Evolutionary conservation across 2,888 invertebrate species (phyloP).

Genomic region (Coronaproctus castanopsis): DNA sequence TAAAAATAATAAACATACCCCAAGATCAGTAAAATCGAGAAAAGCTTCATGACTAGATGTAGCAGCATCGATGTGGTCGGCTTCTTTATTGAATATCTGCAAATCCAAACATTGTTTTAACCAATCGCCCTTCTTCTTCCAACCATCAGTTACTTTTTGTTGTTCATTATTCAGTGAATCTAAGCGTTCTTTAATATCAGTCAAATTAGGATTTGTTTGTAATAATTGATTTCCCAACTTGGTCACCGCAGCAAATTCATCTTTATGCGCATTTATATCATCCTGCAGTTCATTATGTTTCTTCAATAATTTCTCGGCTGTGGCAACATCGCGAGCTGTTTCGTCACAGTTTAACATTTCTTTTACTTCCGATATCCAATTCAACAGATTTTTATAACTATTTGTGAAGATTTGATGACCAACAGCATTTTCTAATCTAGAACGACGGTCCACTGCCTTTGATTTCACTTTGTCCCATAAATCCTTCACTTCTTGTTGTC

Average conservation of each 20-base stretch:
- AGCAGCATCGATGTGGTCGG: slow-evolving; percentile 88
- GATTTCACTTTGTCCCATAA: slow-evolving; percentile 70
- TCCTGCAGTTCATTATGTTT: slow-evolving; percentile 62
- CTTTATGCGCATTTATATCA: slow-evolving; percentile 73
- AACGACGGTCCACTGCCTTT: slow-evolving; percentile 64
- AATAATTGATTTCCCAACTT: slow-evolving; percentile 55
- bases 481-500: slow-evolving; percentile 64
- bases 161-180: slow-evolving; percentile 52
- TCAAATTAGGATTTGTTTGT: slow-evolving; percentile 47
- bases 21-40: slow-evolving; percentile 67
- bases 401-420: slow-evolving; percentile 84
- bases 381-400: slow-evolving; percentile 53
- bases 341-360: slow-evolving; percentile 58
- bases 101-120: slow-evolving; percentile 71
- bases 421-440: slow-evolving; percentile 76
- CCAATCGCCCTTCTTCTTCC: slow-evolving; percentile 68
- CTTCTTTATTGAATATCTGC: slow-evolving; percentile 83
- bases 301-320: slow-evolving; percentile 74
- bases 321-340: slow-evolving; percentile 68
- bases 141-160: slow-evolving; percentile 52
- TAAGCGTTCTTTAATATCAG: slow-evolving; percentile 55
- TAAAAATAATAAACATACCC: slow-evolving; percentile 34
- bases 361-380: slow-evolving; percentile 62
- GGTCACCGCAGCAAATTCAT: slow-evolving; percentile 68
- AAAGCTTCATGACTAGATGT: slow-evolving; percentile 87